These are phyloP conservation scores for Sorex maritimensis DNA, from an alignment of 2,797 vertebrate genomes.

Conservation along the genomic window DNA sequence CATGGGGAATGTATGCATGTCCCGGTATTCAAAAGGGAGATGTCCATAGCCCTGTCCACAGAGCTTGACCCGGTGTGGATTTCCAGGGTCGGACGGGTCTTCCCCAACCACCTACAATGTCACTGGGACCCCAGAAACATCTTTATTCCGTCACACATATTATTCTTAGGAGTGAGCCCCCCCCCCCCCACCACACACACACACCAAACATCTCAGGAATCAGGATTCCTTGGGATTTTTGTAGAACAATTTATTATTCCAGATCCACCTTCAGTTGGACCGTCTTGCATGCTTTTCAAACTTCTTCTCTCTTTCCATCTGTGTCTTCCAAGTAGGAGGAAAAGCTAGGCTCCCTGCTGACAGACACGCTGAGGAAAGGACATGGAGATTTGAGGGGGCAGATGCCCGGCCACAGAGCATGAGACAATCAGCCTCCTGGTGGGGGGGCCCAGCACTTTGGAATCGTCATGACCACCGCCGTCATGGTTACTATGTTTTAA, in stretches of 20 bases:
- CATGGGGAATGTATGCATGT: fast-evolving
- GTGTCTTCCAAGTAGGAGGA: not conserved
- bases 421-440: not conserved
- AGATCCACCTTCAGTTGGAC: not conserved
- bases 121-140: fast-evolving
- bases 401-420: not conserved
- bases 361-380: not conserved
- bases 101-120: fast-evolving
- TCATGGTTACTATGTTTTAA: not conserved
- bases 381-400: not conserved
- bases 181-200: too few species aligned
- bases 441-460: not conserved
- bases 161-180: not conserved
- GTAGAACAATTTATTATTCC: not conserved
- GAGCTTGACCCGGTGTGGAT: not conserved
- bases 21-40: fast-evolving
- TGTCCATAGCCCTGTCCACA: fast-evolving
- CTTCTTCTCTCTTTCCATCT: not conserved
- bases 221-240: not conserved
- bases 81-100: fast-evolving
- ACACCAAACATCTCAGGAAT: not conserved
- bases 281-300: not conserved
- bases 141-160: not conserved
- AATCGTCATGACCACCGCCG: too few species aligned
- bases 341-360: not conserved